Conservation (phyloP, 2,888 invertebrate genomes). For the Lasioglossum lativentre region DNA sequence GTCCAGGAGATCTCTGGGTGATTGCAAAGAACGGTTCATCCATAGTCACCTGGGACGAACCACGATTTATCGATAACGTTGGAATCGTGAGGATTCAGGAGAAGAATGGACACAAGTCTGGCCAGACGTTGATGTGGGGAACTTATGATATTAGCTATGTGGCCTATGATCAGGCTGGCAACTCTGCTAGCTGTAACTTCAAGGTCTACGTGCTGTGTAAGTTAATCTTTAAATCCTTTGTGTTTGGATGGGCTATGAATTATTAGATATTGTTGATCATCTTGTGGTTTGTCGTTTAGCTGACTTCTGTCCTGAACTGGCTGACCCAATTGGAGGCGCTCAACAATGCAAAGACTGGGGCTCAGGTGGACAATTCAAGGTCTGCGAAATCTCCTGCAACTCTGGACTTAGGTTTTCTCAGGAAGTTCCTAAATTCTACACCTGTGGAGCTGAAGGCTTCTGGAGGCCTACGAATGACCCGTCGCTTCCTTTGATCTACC, state of each 20-base stretch:
- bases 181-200: constrained; percentile 96
- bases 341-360: constrained; percentile 98
- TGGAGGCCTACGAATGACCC: constrained; percentile 96
- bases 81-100: constrained; percentile 92
- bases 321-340: constrained; percentile 95
- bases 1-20: constrained; percentile 97
- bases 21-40: constrained; percentile 96
- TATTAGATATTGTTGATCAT: background rate
- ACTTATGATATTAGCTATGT: constrained; percentile 96
- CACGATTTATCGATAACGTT: constrained; percentile 95
- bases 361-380: constrained; percentile 97
- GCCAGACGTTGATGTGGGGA: constrained; percentile 95
- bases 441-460: constrained; percentile 98
- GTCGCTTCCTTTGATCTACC: constrained; percentile 92
- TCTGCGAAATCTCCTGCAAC: constrained; percentile 96
- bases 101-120: constrained; percentile 94
- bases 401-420: constrained; percentile 95
- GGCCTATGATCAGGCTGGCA: constrained; percentile 96
- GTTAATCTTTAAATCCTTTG: constrained; percentile 78
- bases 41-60: constrained; percentile 96
- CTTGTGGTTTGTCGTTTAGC: constrained; percentile 85
- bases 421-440: constrained; percentile 97
- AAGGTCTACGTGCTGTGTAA: constrained; percentile 95
- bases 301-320: constrained; percentile 95
- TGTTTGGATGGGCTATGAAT: background rate